Evolutionary conservation across 2,113 vertebrate genomes (phyloP).

Genomic region (Jacana jacana): DNA sequence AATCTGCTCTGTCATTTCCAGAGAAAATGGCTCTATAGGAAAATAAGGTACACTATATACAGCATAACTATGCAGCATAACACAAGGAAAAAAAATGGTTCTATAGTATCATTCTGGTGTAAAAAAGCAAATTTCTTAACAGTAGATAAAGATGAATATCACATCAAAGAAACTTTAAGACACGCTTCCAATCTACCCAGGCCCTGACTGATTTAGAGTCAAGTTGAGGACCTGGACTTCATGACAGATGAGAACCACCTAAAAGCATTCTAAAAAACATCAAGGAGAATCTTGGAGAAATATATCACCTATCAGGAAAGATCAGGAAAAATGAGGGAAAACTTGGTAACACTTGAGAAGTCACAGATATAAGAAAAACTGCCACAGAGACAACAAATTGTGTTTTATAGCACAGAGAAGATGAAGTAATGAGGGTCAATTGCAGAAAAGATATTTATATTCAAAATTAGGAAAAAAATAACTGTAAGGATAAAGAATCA

Average conservation of each 20-base stretch:
- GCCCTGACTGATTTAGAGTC: background rate
- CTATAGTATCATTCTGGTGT: background rate
- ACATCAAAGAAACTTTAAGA: background rate
- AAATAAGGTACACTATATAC: background rate
- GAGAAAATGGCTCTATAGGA: background rate
- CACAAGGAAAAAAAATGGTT: background rate
- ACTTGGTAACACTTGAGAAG: background rate
- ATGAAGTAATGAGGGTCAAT: background rate
- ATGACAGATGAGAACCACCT: background rate
- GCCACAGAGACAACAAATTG: background rate
- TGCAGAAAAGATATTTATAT: background rate
- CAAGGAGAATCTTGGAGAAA: background rate
- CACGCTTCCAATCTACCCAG: background rate
- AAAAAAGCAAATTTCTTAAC: background rate
- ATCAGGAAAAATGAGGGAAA: background rate
- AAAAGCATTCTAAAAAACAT: background rate
- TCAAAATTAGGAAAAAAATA: background rate
- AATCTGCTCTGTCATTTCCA: background rate
- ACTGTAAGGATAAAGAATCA: background rate
- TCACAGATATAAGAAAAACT: background rate
- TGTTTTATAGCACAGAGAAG: background rate
- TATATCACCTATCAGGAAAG: background rate
- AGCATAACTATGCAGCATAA: background rate
- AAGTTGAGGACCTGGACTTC: background rate
- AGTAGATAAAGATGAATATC: background rate